These are phyloP conservation scores for Scarus forsteni DNA, from an alignment of 2,797 vertebrate genomes.

Conservation along the genomic window DNA sequence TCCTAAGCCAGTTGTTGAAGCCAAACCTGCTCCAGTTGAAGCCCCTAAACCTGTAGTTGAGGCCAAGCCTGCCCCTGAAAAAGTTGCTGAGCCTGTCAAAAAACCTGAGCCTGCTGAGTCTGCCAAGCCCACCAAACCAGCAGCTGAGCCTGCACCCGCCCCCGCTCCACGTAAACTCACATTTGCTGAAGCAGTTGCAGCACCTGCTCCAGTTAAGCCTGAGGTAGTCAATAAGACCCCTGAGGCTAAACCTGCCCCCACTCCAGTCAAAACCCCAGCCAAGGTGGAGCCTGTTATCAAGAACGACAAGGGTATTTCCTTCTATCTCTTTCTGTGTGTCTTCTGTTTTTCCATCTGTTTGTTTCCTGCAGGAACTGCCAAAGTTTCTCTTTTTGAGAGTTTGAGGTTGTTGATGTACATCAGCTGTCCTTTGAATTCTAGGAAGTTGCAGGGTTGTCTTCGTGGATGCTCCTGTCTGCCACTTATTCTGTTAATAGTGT, in stretches of 20 bases:
- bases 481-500: no score
- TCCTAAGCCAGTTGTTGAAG: slow-evolving; percentile 17
- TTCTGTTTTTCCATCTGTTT: slow-evolving; percentile 45
- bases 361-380: slow-evolving; percentile 22
- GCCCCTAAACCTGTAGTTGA: no score
- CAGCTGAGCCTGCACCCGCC: slow-evolving; percentile 12
- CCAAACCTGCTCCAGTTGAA: slow-evolving; percentile 15
- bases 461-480: no score
- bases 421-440: not conserved
- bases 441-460: no score
- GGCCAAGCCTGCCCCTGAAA: slow-evolving; percentile 32
- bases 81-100: slow-evolving; percentile 36
- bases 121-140: not conserved
- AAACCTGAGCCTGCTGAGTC: slow-evolving; percentile 46
- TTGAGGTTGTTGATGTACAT: not conserved
- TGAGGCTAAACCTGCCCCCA: slow-evolving; percentile 71
- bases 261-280: slow-evolving; percentile 76
- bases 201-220: slow-evolving; percentile 71
- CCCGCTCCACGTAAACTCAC: slow-evolving; percentile 74
- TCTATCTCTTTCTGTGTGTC: slow-evolving; percentile 57
- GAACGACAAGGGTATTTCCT: slow-evolving; percentile 95
- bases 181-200: slow-evolving; percentile 79
- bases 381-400: not conserved
- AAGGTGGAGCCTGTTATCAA: slow-evolving; percentile 90
- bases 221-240: slow-evolving; percentile 56